Base-by-base conservation (phyloP, 2,888 invertebrate genomes). In the Synergus gifuensis region DNA sequence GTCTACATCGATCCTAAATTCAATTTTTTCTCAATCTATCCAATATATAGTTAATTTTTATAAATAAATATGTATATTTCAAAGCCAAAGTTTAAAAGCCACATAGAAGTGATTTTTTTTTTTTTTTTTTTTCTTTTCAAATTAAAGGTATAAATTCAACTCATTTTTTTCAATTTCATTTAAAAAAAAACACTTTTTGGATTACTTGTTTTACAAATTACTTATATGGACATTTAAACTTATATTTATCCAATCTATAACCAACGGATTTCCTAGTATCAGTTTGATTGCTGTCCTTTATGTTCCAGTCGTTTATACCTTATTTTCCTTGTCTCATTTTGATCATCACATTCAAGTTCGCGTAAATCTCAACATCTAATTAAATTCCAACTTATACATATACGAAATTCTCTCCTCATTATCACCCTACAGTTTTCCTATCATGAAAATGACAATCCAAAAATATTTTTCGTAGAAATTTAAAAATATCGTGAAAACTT, bases 231-330 rank as follows among this genome's bases (percentile, higher is more conserved):
- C 8, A n/a, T 54, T 54, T 16, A 54, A 54, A 54, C 16, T 54
- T 60, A 22, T 11, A 60, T 60, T 11, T 22, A 4, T 60, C 22
- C 22, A 60, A 67, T 22, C 44, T 4, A 36, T 67, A 28, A 49
- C 8, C 67, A 46, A 7, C 18, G n/a, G 16, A n/a, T 16, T 73
- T 73, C 69, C 28, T 16, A 54, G 69, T 73, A 73, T 73, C 36
- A 54, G 49, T 73, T 73, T n/a, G 36, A 73, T 36, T 73, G 49
- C n/a, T n/a, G 49, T 73, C 54, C n/a, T 36, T 73, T 73, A 16
- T 36, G 69, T 73, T 73, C 69, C 69, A 49, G 54, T 54, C 69
- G 49, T 73, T 2, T 28, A 28, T 73, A 73, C 54, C n/a, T n/a
- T n/a, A 49, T 49, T 36, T 22, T 73, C 69, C 49, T 54, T 46